These are phyloP conservation scores for Molossus molossus DNA, from an alignment of 2,797 vertebrate genomes.

Conservation along the genomic window DNA sequence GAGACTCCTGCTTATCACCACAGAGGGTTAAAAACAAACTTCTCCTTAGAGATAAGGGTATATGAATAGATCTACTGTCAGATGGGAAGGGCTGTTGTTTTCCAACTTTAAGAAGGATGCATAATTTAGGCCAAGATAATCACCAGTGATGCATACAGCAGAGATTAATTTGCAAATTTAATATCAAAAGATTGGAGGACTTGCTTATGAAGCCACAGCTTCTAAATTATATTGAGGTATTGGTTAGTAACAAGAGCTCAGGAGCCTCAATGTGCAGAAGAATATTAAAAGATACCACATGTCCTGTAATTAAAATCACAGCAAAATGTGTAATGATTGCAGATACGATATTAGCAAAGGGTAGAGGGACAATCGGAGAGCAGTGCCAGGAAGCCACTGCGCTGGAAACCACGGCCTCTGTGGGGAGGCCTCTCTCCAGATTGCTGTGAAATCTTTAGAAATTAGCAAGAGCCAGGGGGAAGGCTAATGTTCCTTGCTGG, in stretches of 20 bases:
- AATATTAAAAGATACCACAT: constrained; percentile 85
- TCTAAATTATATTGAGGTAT: constrained; percentile 84
- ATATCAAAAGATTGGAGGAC: constrained; percentile 84
- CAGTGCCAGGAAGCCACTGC: neutral
- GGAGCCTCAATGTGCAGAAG: constrained; percentile 78
- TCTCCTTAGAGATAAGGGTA: constrained; percentile 34
- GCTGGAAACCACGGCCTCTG: neutral
- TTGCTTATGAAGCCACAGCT: constrained; percentile 82
- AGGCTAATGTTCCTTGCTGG: constrained; percentile 65
- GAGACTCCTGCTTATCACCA: neutral
- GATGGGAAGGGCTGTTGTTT: constrained; percentile 71
- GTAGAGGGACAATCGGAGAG: neutral
- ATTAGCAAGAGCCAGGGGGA: constrained; percentile 66
- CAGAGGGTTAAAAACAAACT: constrained; percentile 66
- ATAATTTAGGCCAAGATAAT: constrained; percentile 85
- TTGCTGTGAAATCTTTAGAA: constrained; percentile 66
- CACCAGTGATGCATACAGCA: constrained; percentile 83
- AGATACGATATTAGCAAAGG: constrained; percentile 76
- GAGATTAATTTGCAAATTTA: constrained; percentile 88
- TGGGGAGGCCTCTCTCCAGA: constrained; percentile 66
- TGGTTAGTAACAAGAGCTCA: constrained; percentile 80
- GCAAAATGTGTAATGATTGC: constrained; percentile 75
- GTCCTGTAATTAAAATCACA: constrained; percentile 84
- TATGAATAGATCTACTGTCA: constrained; percentile 70
- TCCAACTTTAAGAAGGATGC: constrained; percentile 75